Evolutionary conservation across 2,888 invertebrate genomes (phyloP).

Genomic region (Chouioia cunea): DNA sequence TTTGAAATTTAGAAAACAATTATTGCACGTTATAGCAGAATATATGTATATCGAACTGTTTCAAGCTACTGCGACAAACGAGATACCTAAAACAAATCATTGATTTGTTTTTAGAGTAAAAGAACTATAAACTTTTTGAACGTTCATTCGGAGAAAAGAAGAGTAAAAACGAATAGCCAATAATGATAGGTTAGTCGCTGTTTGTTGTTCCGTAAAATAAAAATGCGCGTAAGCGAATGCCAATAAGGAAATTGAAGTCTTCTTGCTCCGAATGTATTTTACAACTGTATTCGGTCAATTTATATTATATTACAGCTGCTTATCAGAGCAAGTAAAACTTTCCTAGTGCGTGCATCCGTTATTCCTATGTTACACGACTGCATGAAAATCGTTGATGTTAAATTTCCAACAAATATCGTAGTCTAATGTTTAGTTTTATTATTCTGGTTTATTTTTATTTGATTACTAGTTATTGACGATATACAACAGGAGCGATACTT

Average conservation of each 20-base stretch:
- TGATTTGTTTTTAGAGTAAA: slow-evolving; percentile 15
- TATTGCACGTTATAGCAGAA: slow-evolving; percentile 39
- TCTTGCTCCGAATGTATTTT: slow-evolving; percentile 25
- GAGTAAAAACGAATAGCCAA: too few species aligned
- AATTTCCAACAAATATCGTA: slow-evolving; percentile 15
- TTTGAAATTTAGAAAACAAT: slow-evolving; percentile 27
- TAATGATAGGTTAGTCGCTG: too few species aligned
- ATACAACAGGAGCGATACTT: too few species aligned
- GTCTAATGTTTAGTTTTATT: slow-evolving; percentile 13
- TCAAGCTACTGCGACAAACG: slow-evolving; percentile 11
- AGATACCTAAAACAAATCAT: slow-evolving; percentile 9
- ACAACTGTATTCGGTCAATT: neutral
- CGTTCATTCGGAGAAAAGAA: neutral
- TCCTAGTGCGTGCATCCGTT: slow-evolving; percentile 7
- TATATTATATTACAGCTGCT: neutral
- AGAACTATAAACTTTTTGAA: slow-evolving; percentile 4
- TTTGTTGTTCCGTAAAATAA: neutral
- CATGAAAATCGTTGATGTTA: slow-evolving; percentile 29
- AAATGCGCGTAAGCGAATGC: slow-evolving; percentile 26
- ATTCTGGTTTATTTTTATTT: slow-evolving; percentile 10
- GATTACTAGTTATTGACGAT: too few species aligned
- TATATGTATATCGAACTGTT: slow-evolving; percentile 24
- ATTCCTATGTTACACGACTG: slow-evolving; percentile 16
- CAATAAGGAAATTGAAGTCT: slow-evolving; percentile 30
- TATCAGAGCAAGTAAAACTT: neutral